Evolutionary conservation across 2,797 vertebrate genomes (phyloP).

Genomic region (Lagocephalus sceleratus): DNA sequence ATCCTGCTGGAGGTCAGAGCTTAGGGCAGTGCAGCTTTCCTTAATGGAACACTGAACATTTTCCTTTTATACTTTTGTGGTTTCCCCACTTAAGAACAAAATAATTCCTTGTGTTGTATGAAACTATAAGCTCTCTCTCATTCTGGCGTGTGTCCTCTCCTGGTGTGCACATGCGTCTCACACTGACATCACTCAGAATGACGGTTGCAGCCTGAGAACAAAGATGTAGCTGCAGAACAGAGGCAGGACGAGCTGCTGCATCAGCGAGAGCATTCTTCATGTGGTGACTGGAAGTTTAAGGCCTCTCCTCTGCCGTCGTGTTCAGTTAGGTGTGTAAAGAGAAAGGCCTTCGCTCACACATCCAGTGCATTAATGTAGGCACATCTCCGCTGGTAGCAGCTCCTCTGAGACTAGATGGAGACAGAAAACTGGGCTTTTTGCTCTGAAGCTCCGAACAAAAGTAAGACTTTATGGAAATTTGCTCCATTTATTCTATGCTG

Average conservation of each 20-base stretch:
- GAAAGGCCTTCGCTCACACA: constrained; percentile 18
- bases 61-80: constrained; percentile 1
- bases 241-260: constrained; percentile 15
- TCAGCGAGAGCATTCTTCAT: constrained; percentile 16
- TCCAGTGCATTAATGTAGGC: constrained; percentile 34
- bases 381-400: constrained; percentile 28
- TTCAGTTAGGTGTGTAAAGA: constrained; percentile 57
- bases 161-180: background rate
- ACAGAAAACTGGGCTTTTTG: constrained; percentile 32
- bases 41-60: background rate
- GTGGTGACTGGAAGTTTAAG: constrained; percentile 37
- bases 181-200: background rate
- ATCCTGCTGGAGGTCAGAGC: constrained; percentile 1
- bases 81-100: constrained; percentile 8
- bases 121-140: constrained; percentile 13
- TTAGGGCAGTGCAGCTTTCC: background rate
- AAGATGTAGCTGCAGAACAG: constrained; percentile 11
- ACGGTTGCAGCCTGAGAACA: constrained; percentile 4
- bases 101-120: background rate
- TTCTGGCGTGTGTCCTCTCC: constrained; percentile 1
- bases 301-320: constrained; percentile 15
- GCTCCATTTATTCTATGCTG: constrained; percentile 36
- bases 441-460: constrained; percentile 40
- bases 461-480: constrained; percentile 53
- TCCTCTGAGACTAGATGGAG: constrained; percentile 33